Evolutionary conservation across 2,113 vertebrate genomes (phyloP).

Genomic region (Nesoenas mayeri): DNA sequence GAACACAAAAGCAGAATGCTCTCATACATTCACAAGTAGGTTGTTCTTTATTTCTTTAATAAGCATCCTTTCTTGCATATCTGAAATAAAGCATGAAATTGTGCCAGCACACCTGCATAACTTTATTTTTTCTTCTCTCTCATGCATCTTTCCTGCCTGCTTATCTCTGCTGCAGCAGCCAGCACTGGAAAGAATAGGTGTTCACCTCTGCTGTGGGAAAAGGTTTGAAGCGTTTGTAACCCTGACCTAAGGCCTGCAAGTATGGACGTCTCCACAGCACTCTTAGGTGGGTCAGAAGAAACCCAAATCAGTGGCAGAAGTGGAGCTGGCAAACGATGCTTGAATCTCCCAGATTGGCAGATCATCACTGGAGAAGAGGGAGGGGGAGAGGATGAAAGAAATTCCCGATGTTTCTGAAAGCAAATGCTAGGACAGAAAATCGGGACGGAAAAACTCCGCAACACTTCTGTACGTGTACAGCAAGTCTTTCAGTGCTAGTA

Average conservation of each 20-base stretch:
- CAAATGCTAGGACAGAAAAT: neutral
- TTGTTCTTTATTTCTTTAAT: neutral
- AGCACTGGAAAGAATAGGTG: neutral
- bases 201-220: neutral
- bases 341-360: neutral
- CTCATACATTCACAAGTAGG: neutral
- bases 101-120: neutral
- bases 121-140: neutral
- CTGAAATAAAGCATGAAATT: neutral
- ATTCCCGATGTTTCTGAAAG: neutral
- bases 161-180: conserved; percentile 7
- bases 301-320: neutral
- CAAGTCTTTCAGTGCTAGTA: neutral
- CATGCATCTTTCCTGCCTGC: neutral
- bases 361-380: neutral
- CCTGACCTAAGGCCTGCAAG: neutral
- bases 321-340: neutral
- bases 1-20: neutral
- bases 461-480: neutral
- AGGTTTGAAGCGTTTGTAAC: neutral
- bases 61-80: neutral
- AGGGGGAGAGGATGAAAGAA: neutral
- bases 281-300: neutral
- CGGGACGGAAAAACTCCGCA: neutral
- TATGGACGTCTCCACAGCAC: neutral